Percentiles rank a stretch among this genome's conserved stretches.
phyloP scores from a whole-genome alignment of 2,113 vertebrate species.

The Eulemur macaco region DNA sequence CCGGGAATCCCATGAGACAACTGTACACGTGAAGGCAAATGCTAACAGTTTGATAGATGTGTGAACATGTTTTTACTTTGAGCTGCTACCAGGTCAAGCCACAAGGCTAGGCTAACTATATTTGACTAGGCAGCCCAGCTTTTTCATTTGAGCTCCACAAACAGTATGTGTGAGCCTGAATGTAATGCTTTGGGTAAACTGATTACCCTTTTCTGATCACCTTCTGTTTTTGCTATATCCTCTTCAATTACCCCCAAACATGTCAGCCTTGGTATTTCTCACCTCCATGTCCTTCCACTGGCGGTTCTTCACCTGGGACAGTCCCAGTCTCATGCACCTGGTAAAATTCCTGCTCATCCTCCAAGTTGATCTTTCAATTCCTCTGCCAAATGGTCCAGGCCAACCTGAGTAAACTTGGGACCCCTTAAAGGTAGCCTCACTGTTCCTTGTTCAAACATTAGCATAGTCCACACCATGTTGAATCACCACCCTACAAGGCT shows the following conservation, averaged over 20 bases:
- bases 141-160: background rate
- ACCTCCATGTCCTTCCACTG: background rate
- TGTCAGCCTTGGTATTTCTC: background rate
- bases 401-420: background rate
- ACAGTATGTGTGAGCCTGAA: background rate
- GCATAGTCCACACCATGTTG: background rate
- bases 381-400: background rate
- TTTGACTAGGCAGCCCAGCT: background rate
- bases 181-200: background rate
- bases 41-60: background rate
- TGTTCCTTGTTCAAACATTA: background rate
- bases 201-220: background rate
- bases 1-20: background rate
- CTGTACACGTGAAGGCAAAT: background rate
- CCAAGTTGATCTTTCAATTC: background rate
- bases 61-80: background rate
- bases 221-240: background rate
- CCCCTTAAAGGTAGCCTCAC: background rate
- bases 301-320: background rate
- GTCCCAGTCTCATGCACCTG: background rate
- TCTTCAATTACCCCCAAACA: background rate
- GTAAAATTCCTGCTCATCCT: background rate
- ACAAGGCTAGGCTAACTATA: background rate
- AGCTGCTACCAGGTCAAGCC: background rate
- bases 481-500: background rate